These are phyloP conservation scores for Maccullochella peelii DNA, from an alignment of 2,113 vertebrate genomes.

Conservation along the genomic window DNA sequence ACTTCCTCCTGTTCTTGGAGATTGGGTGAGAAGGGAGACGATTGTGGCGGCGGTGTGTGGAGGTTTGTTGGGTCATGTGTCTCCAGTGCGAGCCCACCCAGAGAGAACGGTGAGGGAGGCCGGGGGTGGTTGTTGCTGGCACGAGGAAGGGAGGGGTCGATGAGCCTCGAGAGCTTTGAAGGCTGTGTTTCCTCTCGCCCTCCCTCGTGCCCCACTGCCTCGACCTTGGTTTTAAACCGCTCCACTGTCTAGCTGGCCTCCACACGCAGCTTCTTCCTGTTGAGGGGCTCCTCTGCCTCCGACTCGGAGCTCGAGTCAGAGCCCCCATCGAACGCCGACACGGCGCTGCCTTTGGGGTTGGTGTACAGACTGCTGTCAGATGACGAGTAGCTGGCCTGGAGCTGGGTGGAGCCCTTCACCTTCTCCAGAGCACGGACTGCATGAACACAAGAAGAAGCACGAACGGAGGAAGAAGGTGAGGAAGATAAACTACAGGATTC, in stretches of 20 bases:
- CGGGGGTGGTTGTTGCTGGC: conserved; percentile 12
- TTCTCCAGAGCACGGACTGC: conserved; percentile 98
- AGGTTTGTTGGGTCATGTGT: conserved; percentile 60
- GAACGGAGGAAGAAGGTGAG: not conserved
- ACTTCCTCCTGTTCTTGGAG: conserved; percentile 74
- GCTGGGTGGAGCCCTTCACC: conserved; percentile 93
- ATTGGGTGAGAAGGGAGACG: conserved; percentile 51
- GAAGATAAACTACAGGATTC: not conserved
- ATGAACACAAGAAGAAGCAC: not conserved
- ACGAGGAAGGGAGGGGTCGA: not conserved
- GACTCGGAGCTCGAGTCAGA: conserved; percentile 98
- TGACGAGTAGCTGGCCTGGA: conserved; percentile 93
- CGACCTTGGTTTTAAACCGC: not conserved
- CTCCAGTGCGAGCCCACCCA: conserved; percentile 79
- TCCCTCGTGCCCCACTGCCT: conserved; percentile 46
- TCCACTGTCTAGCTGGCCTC: conserved; percentile 90
- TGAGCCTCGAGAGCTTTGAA: conserved; percentile 56
- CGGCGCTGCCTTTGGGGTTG: conserved; percentile 98
- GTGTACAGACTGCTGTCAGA: conserved; percentile 98
- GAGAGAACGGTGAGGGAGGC: conserved; percentile 50
- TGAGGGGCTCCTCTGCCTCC: conserved; percentile 92
- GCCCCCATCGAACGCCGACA: conserved; percentile 98
- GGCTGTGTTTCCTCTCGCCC: conserved; percentile 55
- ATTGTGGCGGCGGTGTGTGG: conserved; percentile 50
- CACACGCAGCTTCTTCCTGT: conserved; percentile 95